A percentile compares a stretch with the other conserved stretches of the same genome.
Conservation (phyloP, 1,140 invertebrate species). For the Intoshia linei region DNA sequence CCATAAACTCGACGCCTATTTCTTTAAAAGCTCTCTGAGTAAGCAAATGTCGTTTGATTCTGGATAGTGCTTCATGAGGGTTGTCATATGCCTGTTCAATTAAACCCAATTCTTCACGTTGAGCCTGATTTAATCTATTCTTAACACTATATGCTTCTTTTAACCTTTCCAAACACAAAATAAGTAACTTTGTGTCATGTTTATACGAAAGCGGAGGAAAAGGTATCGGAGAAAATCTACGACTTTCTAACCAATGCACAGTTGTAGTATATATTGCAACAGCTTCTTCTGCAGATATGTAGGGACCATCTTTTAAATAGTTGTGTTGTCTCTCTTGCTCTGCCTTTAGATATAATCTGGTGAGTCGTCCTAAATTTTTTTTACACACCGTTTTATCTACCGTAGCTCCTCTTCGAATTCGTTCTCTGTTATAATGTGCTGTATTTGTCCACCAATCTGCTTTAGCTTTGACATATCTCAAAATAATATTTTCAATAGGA, state of each 20-base stretch:
- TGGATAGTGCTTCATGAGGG: slow-evolving; percentile 83
- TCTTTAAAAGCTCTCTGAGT: slow-evolving; percentile 94
- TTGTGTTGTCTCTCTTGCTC: slow-evolving; percentile 97
- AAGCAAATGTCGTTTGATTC: slow-evolving; percentile 88
- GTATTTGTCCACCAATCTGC: slow-evolving; percentile 99
- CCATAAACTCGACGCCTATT: slow-evolving; percentile 24
- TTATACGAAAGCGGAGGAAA: slow-evolving; percentile 96
- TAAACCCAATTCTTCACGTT: slow-evolving; percentile 77
- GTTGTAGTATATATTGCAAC: slow-evolving; percentile 97
- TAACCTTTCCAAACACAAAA: slow-evolving; percentile 66
- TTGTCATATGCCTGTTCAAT: slow-evolving; percentile 99
- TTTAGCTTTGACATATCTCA: slow-evolving; percentile 97
- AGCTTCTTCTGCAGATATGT: slow-evolving; percentile 91
- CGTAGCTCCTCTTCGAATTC: slow-evolving; percentile 29
- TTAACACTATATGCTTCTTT: slow-evolving; percentile 99
- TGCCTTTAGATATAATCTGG: slow-evolving; percentile 73
- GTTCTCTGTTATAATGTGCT: slow-evolving; percentile 88
- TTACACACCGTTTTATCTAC: slow-evolving; percentile 99
- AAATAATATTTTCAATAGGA: slow-evolving; percentile 98
- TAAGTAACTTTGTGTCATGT: slow-evolving; percentile 88
- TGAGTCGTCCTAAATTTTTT: slow-evolving; percentile 82
- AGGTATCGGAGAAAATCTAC: slow-evolving; percentile 84
- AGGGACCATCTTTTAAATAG: slow-evolving; percentile 86
- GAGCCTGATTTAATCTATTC: slow-evolving; percentile 81
- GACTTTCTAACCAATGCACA: slow-evolving; percentile 88